Evolutionary conservation across 2,888 invertebrate species (phyloP).

Genomic region (Oscheius sp.): DNA sequence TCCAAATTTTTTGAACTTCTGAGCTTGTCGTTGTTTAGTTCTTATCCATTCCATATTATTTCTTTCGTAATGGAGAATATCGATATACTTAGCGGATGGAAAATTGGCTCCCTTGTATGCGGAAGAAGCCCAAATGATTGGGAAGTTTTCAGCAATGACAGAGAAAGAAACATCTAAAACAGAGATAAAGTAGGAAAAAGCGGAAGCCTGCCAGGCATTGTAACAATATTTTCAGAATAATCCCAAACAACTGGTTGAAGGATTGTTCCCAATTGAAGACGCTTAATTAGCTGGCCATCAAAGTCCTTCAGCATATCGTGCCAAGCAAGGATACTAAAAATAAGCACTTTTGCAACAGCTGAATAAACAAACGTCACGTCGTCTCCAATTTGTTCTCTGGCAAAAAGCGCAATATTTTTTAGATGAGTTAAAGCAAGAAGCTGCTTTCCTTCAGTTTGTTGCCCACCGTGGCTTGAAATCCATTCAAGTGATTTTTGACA

Average conservation of each 20-base stretch:
- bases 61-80: constrained; percentile 72
- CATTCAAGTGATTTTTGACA: constrained; percentile 60
- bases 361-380: constrained; percentile 34
- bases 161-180: constrained; percentile 52
- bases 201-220: constrained; percentile 42
- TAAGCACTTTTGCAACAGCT: neutral
- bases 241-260: constrained; percentile 66
- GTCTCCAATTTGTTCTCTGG: constrained; percentile 33
- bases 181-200: neutral
- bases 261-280: constrained; percentile 45
- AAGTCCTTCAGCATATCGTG: constrained; percentile 81
- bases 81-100: constrained; percentile 67
- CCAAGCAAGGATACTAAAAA: constrained; percentile 78
- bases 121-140: constrained; percentile 80
- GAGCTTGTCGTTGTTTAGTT: constrained; percentile 49
- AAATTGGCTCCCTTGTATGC: constrained; percentile 76
- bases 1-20: constrained; percentile 62
- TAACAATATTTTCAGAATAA: constrained; percentile 62
- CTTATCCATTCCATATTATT: constrained; percentile 72
- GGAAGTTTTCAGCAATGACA: constrained; percentile 77
- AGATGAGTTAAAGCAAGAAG: constrained; percentile 60
- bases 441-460: constrained; percentile 43
- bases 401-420: constrained; percentile 50
- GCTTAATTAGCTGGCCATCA: constrained; percentile 41
- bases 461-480: constrained; percentile 51